Base-by-base conservation (phyloP, 2,888 invertebrate genomes). In the Chalcis sispes region DNA sequence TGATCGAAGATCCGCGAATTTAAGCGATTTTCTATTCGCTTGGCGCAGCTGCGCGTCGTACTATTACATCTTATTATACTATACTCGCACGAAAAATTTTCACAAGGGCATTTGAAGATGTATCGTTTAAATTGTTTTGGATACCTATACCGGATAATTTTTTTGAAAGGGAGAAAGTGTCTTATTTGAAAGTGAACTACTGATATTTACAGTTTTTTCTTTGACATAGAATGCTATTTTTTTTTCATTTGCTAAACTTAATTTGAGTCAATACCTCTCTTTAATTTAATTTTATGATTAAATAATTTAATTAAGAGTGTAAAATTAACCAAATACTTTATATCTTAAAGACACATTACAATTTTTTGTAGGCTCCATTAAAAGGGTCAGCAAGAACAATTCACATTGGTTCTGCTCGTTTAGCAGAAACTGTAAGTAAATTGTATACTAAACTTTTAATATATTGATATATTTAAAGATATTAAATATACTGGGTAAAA, bases 381-480 rank as follows among this genome's bases (percentile, higher is more conserved):
- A 88, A 86, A 73, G 83, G 84, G 58, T 82, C 82, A 36, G 75
- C 84, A 2, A 85, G 87, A 50, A 80, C 81, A 0, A 59, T 88
- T 15, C 85, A 87, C 25, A 66, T 82, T 18, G 82, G 86, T 8
- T 78, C 83, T 58, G 79, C 83, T n/a, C 82, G 83, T 62, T 81
- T 84, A 20, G 83, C 85, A 72, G 87, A 87, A 72, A 36, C 79
- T 72, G 88, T 87, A 82, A 81, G 84, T 81, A 29, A 25, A 42
- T 23, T 2, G 0, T 27, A 1, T 52, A 40, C 15, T 32, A 32
- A 50, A 15, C 42, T 13, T 13, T 25, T 23, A 4, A 50, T 15
- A 52, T 52, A 7, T 29, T 46, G 8, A 1, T 20, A 65, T n/a
- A n/a, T n/a, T n/a, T n/a, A n/a, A n/a, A n/a, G n/a, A n/a, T n/a